Evolutionary conservation across 2,113 vertebrate species (phyloP), one percentile per base, ranked within the genome.

Genomic region (Corynorhinus townsendii): DNA sequence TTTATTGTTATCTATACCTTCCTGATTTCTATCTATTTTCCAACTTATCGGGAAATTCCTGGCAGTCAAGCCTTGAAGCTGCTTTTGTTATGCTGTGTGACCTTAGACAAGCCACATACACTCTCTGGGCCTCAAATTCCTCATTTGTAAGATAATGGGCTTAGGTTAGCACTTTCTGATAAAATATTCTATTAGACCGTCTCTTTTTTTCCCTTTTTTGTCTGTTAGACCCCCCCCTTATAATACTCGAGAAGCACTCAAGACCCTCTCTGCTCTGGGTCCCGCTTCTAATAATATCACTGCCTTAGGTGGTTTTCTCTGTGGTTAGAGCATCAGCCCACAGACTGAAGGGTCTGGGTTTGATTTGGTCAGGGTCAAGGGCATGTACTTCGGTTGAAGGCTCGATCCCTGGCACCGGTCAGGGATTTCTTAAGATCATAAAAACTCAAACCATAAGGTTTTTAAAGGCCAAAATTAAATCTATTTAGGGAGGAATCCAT

Each of bases 401-500:
- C 47, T 49, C 47, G 11, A 49, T 49, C 47, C 11, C 11, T 49
- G 47, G 47, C 47, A 49, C 47, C 47, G 11, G 47, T 49, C 47
- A 49, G 47, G 35, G 17, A 59, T 68, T 85, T 85, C 72, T 72
- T 80, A 85, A 91, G 72, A 79, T 89, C 40, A 66, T 38, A 71
- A 73, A 91, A 85, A 11, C 64, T 89, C 30, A 91, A 88, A 71
- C 38, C 26, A 91, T 40, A n/a, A 38, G 35, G 75, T 11, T 77
- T 95, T 45, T 82, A 54, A 93, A 7, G 45, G 19, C 38, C 75
- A 91, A 73, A 89, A 93, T 90, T 68, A 86, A 93, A 80, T 89
- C 40, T 95, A 69, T 38, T 75, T 28, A 73, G 43, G 22, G 33
- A 10, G 30, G 15, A 47, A 30, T 56, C 20, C 7, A 7, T 56